phyloP scores from a whole-genome alignment of 2,797 vertebrate genomes.

The Arnoldichthys spilopterus region DNA sequence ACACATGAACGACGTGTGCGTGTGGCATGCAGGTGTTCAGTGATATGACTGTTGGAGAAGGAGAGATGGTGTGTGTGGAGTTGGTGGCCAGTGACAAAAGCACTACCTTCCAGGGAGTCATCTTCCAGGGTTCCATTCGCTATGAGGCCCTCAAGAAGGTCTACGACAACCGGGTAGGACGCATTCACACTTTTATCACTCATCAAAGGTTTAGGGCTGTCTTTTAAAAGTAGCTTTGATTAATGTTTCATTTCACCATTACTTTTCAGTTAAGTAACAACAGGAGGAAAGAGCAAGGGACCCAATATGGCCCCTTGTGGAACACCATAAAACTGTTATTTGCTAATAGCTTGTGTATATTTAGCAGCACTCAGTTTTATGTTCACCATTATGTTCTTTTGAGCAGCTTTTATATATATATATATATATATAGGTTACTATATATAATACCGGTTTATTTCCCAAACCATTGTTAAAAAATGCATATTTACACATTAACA shows the following conservation, averaged over 20 bases:
- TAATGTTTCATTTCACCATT: no score
- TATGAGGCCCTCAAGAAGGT: slow-evolving; percentile 98
- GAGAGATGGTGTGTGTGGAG: slow-evolving; percentile 98
- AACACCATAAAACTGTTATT: background rate
- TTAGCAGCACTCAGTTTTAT: no score
- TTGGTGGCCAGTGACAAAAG: slow-evolving; percentile 96
- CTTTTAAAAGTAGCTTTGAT: no score
- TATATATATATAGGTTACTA: background rate
- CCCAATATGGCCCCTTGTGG: no score
- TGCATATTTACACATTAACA: no score
- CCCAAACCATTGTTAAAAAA: background rate
- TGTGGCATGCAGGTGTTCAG: slow-evolving; percentile 85
- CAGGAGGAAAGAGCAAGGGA: no score
- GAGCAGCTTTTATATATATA: no score
- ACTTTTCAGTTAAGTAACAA: no score
- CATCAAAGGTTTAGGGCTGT: no score
- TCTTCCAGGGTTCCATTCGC: slow-evolving; percentile 98
- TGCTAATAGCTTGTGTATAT: background rate
- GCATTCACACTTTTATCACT: background rate
- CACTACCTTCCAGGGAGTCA: slow-evolving; percentile 95
- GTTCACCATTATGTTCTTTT: no score
- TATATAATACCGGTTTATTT: background rate
- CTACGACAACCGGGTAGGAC: slow-evolving; percentile 94
- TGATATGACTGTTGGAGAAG: slow-evolving; percentile 96
- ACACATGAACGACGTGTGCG: background rate